Conservation (phyloP, 1,140 invertebrate species). For the Drosophila biarmipes region DNA sequence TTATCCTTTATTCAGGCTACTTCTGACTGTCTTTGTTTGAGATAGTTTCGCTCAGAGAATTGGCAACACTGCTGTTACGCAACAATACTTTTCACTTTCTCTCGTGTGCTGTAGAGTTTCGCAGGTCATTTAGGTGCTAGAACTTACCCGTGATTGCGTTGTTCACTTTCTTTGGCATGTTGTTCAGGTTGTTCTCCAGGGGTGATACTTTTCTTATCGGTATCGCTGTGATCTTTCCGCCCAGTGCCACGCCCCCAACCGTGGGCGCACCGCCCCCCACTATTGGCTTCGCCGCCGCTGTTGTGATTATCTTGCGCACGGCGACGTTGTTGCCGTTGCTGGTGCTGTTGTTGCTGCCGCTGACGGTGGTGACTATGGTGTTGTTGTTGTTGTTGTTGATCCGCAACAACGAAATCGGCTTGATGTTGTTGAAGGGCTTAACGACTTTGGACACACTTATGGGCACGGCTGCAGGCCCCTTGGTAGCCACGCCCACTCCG, state of each 20-base stretch:
- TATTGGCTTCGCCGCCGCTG: neutral
- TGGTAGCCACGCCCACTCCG: conserved; percentile 48
- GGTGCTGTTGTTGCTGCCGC: conserved; percentile 13
- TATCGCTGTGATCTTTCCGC: conserved; percentile 48
- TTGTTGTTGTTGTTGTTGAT: conserved; percentile 50
- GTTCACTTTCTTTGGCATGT: conserved; percentile 76
- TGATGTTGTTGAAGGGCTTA: conserved; percentile 52
- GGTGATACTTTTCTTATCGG: conserved; percentile 51
- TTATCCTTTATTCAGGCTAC: neutral
- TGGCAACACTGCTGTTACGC: conserved; percentile 4
- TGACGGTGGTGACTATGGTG: conserved; percentile 22
- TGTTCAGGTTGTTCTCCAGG: conserved; percentile 58
- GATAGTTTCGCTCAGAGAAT: neutral
- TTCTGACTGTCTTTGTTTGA: neutral
- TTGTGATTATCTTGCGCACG: conserved; percentile 15
- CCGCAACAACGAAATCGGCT: conserved; percentile 42
- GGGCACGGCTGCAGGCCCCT: conserved; percentile 9
- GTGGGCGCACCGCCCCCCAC: conserved; percentile 7
- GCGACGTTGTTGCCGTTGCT: conserved; percentile 4
- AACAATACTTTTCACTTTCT: neutral
- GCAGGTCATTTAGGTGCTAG: too few species aligned
- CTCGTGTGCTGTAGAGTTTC: neutral
- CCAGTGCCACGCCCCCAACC: conserved; percentile 18
- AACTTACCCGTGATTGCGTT: conserved; percentile 58
- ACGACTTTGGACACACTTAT: conserved; percentile 24